Evolutionary conservation across 2,113 vertebrate species (phyloP).

Genomic region (Leptodactylus fuscus): DNA sequence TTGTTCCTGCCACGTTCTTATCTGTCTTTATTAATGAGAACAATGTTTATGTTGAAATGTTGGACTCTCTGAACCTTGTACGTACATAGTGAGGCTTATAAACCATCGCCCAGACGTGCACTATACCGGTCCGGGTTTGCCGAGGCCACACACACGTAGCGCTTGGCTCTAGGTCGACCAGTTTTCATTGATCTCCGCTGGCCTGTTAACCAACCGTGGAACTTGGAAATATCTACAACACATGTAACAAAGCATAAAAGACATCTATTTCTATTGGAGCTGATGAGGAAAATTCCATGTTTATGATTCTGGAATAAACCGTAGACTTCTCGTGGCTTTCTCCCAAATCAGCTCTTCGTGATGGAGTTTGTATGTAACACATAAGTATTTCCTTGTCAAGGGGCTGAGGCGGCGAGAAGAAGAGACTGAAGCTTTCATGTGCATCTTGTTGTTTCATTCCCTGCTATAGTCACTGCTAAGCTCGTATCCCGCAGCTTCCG

Average conservation of each 20-base stretch:
- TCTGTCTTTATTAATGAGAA: not conserved
- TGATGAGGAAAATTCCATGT: not conserved
- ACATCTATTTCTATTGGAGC: slow-evolving; percentile 17
- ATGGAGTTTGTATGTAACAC: not conserved
- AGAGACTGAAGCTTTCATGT: not conserved
- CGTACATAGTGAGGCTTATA: not conserved
- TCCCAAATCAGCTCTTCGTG: not conserved
- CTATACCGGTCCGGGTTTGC: not conserved
- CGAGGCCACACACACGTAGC: not conserved
- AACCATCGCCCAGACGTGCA: not conserved
- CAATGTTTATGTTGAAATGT: too few species aligned
- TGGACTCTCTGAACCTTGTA: not conserved
- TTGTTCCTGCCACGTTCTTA: not conserved
- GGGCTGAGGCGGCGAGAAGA: not conserved
- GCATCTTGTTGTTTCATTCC: not conserved
- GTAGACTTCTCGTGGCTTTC: not conserved
- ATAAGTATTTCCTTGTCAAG: not conserved
- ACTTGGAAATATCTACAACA: not conserved
- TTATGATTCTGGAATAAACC: slow-evolving; percentile 16
- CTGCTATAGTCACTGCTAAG: not conserved
- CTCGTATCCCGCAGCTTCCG: not conserved
- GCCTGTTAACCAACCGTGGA: not conserved
- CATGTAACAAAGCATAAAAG: slow-evolving; percentile 12
- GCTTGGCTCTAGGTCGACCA: not conserved
- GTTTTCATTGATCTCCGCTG: slow-evolving; percentile 19